Evolutionary conservation across 1,140 invertebrate species (phyloP).

Genomic region (Caenorhabditis briggsae): DNA sequence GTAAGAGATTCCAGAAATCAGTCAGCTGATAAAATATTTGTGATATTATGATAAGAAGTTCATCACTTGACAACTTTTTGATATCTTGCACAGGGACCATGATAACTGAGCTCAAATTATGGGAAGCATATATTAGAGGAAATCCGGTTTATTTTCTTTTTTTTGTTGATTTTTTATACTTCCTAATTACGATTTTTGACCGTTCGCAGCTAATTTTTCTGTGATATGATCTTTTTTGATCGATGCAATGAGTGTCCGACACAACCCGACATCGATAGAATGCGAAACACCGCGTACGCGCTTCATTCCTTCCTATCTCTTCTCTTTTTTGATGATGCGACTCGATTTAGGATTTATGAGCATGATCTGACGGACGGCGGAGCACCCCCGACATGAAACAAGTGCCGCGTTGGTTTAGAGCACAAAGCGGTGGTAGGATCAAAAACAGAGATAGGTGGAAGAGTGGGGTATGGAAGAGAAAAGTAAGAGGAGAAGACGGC

Average conservation of each 20-base stretch:
- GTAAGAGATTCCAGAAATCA: neutral
- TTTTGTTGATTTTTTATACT: neutral
- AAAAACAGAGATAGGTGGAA: neutral
- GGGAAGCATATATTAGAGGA: too few species aligned
- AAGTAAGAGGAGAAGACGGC: neutral
- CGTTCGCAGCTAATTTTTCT: too few species aligned
- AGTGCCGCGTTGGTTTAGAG: conserved; percentile 50
- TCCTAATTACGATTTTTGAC: too few species aligned
- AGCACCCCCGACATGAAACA: conserved; percentile 54
- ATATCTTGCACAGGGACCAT: too few species aligned
- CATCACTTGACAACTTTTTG: too few species aligned
- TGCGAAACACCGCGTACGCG: neutral
- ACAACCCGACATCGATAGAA: neutral
- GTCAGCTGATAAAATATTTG: too few species aligned
- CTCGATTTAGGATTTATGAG: conserved; percentile 55
- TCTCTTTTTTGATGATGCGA: conserved; percentile 52
- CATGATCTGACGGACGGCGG: conserved; percentile 44
- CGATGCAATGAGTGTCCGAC: too few species aligned
- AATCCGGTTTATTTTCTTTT: too few species aligned
- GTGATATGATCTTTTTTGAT: too few species aligned
- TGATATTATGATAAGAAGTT: too few species aligned
- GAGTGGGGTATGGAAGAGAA: too few species aligned
- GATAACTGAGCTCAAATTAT: neutral
- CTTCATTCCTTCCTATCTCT: neutral
- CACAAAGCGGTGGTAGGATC: conserved; percentile 7